phyloP scores from a whole-genome alignment of 2,888 invertebrate species.

The Caenorhabditis macrosperma region DNA sequence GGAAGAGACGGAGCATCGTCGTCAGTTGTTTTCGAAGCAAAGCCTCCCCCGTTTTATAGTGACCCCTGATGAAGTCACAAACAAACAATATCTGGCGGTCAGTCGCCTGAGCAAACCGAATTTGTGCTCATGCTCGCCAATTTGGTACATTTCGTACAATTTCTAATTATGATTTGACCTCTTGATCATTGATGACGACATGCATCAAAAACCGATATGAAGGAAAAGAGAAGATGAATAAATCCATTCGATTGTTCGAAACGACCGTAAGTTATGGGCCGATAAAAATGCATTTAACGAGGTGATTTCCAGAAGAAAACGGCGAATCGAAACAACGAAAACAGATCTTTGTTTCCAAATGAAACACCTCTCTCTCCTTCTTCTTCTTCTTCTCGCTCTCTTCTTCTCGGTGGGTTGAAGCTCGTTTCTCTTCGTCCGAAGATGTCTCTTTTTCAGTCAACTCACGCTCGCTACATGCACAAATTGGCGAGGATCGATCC shows the following conservation, averaged over 20 bases:
- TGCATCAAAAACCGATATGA: slow-evolving; percentile 16
- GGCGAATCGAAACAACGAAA: background rate
- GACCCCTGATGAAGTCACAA: slow-evolving; percentile 50
- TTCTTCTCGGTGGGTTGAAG: background rate
- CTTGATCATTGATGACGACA: slow-evolving; percentile 25
- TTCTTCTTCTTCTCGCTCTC: slow-evolving; percentile 11
- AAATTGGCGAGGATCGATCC: slow-evolving; percentile 1
- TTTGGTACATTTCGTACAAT: slow-evolving; percentile 48
- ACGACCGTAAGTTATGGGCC: no score
- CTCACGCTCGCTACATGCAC: slow-evolving; percentile 18
- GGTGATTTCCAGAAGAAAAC: background rate
- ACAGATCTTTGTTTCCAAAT: background rate
- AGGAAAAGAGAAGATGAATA: no score
- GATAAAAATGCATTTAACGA: background rate
- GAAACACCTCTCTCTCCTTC: slow-evolving; percentile 15
- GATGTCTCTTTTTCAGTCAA: background rate
- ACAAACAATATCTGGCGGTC: slow-evolving; percentile 32
- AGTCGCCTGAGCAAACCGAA: slow-evolving; percentile 47
- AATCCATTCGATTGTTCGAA: no score
- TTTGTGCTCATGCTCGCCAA: slow-evolving; percentile 1
- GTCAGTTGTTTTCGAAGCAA: slow-evolving; percentile 13
- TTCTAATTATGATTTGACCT: slow-evolving; percentile 43
- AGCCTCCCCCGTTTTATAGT: slow-evolving; percentile 35
- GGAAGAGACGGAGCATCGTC: background rate
- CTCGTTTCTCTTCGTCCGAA: background rate